Evolutionary conservation across 2,888 invertebrate genomes (phyloP).

Genomic region (Heliconius ismenius): DNA sequence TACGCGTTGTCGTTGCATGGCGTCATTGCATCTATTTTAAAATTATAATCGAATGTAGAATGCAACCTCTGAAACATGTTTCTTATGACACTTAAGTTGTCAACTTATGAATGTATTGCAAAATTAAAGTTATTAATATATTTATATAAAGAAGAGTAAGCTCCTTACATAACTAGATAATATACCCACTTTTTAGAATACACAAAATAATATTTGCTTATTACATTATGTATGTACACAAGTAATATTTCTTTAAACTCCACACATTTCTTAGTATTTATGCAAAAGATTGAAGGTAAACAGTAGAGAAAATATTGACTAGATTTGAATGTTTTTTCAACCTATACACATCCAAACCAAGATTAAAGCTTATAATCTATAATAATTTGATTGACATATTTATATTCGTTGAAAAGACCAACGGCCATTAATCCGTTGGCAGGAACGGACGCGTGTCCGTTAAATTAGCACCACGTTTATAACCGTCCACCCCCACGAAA

Average conservation of each 20-base stretch:
- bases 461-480: slow-evolving; percentile 70
- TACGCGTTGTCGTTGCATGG: slow-evolving; percentile 20
- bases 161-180: neutral
- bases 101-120: neutral
- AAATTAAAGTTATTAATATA: neutral
- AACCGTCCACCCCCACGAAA: slow-evolving; percentile 52
- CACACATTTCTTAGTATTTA: neutral
- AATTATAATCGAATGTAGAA: slow-evolving; percentile 18
- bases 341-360: neutral
- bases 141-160: neutral
- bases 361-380: slow-evolving; percentile 38
- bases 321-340: neutral
- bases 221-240: too few relatives aligned
- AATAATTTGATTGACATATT: slow-evolving; percentile 38
- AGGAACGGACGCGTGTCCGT: slow-evolving; percentile 58
- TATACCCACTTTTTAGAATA: neutral
- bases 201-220: neutral
- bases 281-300: neutral
- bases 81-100: slow-evolving; percentile 1
- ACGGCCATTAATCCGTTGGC: slow-evolving; percentile 56
- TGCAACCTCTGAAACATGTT: slow-evolving; percentile 13
- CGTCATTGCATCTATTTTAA: slow-evolving; percentile 27
- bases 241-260: too few relatives aligned
- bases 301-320: neutral
- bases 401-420: slow-evolving; percentile 47